phyloP scores from a whole-genome alignment of 2,113 vertebrate species.

The Enhydra lutris region DNA sequence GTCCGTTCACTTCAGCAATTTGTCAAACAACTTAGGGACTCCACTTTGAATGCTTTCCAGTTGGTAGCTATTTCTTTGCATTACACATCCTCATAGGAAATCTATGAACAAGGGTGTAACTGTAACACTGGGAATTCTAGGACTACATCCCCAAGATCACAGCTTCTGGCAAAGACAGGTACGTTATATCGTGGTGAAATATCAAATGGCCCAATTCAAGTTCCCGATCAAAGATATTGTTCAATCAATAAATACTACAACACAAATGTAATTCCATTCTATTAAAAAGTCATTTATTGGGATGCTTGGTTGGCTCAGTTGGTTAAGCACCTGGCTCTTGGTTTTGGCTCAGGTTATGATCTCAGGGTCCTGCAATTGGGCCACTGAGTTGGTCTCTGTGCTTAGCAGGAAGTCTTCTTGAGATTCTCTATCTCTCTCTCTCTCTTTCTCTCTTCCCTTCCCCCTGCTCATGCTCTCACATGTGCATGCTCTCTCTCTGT shows the following conservation, averaged over 20 bases:
- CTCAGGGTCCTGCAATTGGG: background rate
- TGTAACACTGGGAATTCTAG: background rate
- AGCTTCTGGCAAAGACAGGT: background rate
- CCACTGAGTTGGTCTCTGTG: too few species aligned
- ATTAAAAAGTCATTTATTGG: background rate
- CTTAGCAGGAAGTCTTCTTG: background rate
- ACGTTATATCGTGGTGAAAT: background rate
- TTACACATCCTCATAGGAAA: background rate
- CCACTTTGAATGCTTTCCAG: background rate
- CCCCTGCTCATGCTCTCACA: too few species aligned
- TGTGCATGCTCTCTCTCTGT: background rate
- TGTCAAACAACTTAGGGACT: too few species aligned
- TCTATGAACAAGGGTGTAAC: background rate
- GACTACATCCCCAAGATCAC: background rate
- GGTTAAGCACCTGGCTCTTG: background rate
- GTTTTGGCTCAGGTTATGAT: background rate
- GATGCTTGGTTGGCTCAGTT: background rate
- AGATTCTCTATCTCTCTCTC: background rate
- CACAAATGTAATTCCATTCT: background rate
- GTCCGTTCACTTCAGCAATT: background rate
- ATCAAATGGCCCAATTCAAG: background rate
- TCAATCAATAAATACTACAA: background rate
- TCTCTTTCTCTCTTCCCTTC: background rate
- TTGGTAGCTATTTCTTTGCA: background rate
- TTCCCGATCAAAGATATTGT: background rate